Evolutionary conservation across 64 coral and sea anemone genomes (phyloP).

Genomic region (Anthopleura sola): DNA sequence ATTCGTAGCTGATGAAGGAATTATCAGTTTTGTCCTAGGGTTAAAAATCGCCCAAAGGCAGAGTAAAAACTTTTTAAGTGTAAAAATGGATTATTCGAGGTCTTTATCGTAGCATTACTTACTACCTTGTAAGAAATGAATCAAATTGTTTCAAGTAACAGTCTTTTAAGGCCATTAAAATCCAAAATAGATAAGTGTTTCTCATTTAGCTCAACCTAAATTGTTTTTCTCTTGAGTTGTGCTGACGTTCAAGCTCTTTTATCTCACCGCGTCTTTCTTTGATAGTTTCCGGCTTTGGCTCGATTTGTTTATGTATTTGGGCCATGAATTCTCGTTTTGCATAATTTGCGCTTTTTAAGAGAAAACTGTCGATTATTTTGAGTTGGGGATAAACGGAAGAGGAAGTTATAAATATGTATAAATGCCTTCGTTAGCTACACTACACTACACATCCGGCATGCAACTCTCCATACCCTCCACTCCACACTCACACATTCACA

Average conservation of each 20-base stretch:
- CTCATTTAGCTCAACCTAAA: constrained; percentile 2
- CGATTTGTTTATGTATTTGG: background rate
- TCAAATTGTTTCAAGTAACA: constrained; percentile 24
- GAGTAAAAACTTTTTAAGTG: background rate
- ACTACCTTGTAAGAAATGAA: background rate
- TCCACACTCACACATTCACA: too few species aligned
- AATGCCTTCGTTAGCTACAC: background rate
- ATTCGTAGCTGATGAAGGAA: background rate
- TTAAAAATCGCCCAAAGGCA: background rate
- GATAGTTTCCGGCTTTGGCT: background rate
- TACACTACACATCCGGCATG: background rate
- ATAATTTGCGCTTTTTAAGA: background rate
- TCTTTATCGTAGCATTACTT: background rate
- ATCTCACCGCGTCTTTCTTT: background rate
- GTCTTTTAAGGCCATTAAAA: constrained; percentile 21
- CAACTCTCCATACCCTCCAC: too few species aligned
- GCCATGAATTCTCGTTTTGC: background rate
- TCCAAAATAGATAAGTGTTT: constrained; percentile 22
- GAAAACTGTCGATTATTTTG: background rate
- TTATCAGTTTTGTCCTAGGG: background rate
- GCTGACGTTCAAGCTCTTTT: background rate
- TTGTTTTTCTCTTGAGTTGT: constrained; percentile 6
- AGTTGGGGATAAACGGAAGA: background rate
- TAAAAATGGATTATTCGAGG: background rate
- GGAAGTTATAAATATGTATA: background rate